Conservation (phyloP, 64 coral and sea anemone species). For the Porites lutea region DNA sequence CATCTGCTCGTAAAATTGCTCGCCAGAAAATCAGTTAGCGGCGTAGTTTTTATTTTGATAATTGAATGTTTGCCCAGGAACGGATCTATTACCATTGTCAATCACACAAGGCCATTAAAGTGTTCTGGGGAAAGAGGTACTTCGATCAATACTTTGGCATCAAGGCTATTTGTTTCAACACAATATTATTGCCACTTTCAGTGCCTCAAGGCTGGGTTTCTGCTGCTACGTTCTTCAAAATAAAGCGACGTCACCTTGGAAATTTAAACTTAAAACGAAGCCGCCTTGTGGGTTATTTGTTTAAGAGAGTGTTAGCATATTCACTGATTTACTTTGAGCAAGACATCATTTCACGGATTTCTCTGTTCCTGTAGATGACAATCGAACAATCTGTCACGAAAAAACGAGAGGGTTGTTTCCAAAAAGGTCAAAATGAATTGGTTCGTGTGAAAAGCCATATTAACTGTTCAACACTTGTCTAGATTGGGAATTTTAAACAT, state of each 20-base stretch:
- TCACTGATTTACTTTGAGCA: constrained; percentile 24
- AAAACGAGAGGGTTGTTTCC: not conserved
- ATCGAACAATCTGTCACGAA: not conserved
- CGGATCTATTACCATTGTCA: constrained; percentile 96
- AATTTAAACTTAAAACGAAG: constrained; percentile 39
- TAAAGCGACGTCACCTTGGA: constrained; percentile 42
- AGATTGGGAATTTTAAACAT: constrained; percentile 34
- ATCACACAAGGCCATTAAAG: constrained; percentile 90
- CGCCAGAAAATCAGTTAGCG: constrained; percentile 56
- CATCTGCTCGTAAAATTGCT: constrained; percentile 32
- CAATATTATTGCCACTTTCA: constrained; percentile 18
- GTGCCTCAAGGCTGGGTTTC: not conserved
- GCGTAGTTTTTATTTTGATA: constrained; percentile 76
- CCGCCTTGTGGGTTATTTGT: constrained; percentile 43
- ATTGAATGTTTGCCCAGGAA: constrained; percentile 93
- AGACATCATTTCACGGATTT: not conserved
- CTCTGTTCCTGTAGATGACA: not conserved
- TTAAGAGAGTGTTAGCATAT: constrained; percentile 32
- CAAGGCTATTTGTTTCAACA: constrained; percentile 19
- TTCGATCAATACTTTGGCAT: constrained; percentile 53
- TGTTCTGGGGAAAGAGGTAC: constrained; percentile 69
- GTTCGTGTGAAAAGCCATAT: not conserved
- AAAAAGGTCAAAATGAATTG: not conserved
- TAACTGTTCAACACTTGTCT: constrained; percentile 12
- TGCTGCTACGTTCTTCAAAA: constrained; percentile 31